Evolutionary conservation across 2,113 vertebrate genomes (phyloP).

Genomic region (Pygoscelis antarcticus): DNA sequence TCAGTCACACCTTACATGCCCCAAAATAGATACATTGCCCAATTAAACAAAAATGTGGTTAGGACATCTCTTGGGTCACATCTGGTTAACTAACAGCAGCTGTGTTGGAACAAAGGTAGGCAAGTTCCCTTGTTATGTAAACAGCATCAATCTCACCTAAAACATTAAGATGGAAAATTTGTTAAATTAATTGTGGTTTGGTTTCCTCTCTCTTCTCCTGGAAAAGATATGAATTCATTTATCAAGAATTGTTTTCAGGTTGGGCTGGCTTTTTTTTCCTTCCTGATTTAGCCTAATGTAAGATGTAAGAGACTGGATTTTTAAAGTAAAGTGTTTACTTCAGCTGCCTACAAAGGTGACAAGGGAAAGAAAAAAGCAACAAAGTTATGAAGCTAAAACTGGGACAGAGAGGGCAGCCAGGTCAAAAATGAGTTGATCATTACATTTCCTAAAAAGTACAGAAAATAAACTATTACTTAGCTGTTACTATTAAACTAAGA

Average conservation of each 20-base stretch:
- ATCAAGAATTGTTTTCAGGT: not conserved
- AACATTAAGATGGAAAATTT: not conserved
- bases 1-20: not conserved
- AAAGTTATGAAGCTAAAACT: not conserved
- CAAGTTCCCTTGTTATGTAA: slow-evolving; percentile 1
- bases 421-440: not conserved
- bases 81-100: slow-evolving; percentile 36
- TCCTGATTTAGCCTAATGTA: not conserved
- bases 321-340: not conserved
- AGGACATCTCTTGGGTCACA: slow-evolving; percentile 23
- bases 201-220: not conserved
- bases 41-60: slow-evolving; percentile 21
- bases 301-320: not conserved
- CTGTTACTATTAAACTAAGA: not conserved
- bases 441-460: not conserved
- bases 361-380: not conserved
- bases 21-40: slow-evolving; percentile 1
- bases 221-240: not conserved
- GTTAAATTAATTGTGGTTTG: slow-evolving; percentile 9
- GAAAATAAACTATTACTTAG: not conserved
- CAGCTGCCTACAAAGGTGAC: not conserved
- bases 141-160: slow-evolving; percentile 8
- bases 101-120: slow-evolving; percentile 8
- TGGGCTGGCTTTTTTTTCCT: not conserved
- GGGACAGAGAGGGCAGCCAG: not conserved